Evolutionary conservation across 2,797 vertebrate genomes (phyloP).

Genomic region (Psittacula echo): DNA sequence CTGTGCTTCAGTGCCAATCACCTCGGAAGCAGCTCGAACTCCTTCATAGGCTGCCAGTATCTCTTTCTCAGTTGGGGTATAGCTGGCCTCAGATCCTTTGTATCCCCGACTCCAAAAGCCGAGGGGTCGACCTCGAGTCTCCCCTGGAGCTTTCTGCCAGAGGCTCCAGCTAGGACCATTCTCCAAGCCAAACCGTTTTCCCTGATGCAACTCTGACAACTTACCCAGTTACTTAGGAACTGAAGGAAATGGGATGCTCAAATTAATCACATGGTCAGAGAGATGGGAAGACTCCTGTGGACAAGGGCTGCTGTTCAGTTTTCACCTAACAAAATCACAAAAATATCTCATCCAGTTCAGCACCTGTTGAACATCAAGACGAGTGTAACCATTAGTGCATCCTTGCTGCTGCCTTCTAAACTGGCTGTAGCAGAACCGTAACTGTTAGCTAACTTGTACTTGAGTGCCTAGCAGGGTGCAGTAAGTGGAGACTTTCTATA

Average conservation of each 20-base stretch:
- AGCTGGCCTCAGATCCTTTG: no score
- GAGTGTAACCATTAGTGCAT: background rate
- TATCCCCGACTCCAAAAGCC: no score
- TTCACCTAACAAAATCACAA: background rate
- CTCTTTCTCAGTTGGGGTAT: no score
- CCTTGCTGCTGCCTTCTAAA: background rate
- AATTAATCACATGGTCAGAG: background rate
- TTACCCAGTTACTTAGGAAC: background rate
- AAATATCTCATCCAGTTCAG: background rate
- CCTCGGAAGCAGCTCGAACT: no score
- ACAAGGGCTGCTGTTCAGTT: background rate
- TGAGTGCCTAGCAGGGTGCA: background rate
- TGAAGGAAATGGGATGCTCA: background rate
- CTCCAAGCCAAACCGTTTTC: constrained; percentile 1
- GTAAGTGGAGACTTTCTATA: constrained; percentile 5
- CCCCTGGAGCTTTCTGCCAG: no score
- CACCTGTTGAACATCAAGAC: background rate
- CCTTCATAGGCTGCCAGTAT: no score
- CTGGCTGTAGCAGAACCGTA: background rate
- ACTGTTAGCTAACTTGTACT: background rate
- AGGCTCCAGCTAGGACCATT: background rate
- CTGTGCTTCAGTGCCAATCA: no score
- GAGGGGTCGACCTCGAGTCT: no score
- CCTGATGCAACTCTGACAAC: background rate
- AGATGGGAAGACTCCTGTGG: background rate